Evolutionary conservation across 2,888 invertebrate species (phyloP), one percentile per base, ranked within the genome.

Genomic region (Philopedon plagiatum): DNA sequence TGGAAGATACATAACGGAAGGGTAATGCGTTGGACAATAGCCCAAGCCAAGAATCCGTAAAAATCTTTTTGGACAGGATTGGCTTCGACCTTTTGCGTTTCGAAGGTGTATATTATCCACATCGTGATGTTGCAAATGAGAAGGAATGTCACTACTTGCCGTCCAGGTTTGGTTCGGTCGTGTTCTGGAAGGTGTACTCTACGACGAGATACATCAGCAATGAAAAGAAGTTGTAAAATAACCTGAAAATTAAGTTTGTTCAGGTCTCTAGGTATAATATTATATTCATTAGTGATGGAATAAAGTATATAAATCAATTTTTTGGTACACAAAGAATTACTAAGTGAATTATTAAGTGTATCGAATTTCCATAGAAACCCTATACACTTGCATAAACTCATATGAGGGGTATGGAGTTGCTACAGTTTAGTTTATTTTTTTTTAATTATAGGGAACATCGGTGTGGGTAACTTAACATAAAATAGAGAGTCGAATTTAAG

Each of bases 101-200:
- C 97, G 83, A 98, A 96, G 41, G 97, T 97, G 86, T 96, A 96
- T 81, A 97, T 95, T 77, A 96, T 93, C 94, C 97, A 98, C 93
- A 98, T 94, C 80, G 97, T 96, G 79, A 98, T 93, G 86, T 98
- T 98, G 87, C 95, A 95, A 83, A 98, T 96, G 73, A 98, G 90
- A 74, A 98, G 88, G 89, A 98, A 97, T 74, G 97, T 98, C 76
- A 98, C 96, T 73, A 97, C 93, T 85, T 98, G 97, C 71, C 98
- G 92, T 0, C 97, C 98, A 0, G 97, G 97, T 87, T 98, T 98
- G 85, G 94, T 94, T 79, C 94, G 92, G 84, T 96, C 96, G 83
- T 97, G 97, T 83, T 96, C 96, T 0, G 96, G 95, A 66, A 96
- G 89, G 83, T 95, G 94, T 18, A 97, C 96, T 58, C 97, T 92